These are phyloP conservation scores for Dolichopus griseipennis DNA, from an alignment of 2,888 invertebrate genomes.

Conservation along the genomic window DNA sequence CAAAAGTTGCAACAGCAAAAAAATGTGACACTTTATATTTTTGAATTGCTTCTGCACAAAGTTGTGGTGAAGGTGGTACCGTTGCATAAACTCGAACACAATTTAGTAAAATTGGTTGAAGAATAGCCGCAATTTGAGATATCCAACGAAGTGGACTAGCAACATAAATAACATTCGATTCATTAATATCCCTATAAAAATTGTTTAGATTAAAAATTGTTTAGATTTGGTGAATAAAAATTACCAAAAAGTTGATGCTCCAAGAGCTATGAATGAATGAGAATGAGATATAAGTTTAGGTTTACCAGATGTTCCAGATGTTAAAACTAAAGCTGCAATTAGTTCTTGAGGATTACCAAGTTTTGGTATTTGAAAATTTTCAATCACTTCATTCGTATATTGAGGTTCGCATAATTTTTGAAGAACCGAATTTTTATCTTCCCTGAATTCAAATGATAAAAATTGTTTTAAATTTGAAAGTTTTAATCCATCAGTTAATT, in stretches of 20 bases:
- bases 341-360: slow-evolving; percentile 7
- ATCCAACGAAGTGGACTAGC: slow-evolving; percentile 13
- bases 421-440: slow-evolving; percentile 10
- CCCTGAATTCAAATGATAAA: slow-evolving; percentile 9
- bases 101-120: slow-evolving; percentile 8
- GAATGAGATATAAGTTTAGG: slow-evolving; percentile 14
- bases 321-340: not conserved
- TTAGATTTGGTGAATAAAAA: not conserved
- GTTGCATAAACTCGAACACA: slow-evolving; percentile 5
- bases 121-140: slow-evolving; percentile 9
- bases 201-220: too few relatives aligned
- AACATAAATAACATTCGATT: slow-evolving; percentile 4
- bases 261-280: slow-evolving; percentile 8
- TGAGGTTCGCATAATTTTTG: slow-evolving; percentile 7
- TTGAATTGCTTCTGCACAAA: slow-evolving; percentile 8
- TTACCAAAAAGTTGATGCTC: slow-evolving; percentile 11
- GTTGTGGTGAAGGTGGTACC: not conserved
- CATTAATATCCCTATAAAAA: not conserved
- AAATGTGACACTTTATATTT: slow-evolving; percentile 14
- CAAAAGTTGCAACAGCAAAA: slow-evolving; percentile 8
- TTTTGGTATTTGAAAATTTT: not conserved
- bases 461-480: slow-evolving; percentile 10
- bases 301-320: slow-evolving; percentile 13
- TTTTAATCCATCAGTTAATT: not conserved
- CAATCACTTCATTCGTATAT: not conserved